A percentile compares a stretch with the other conserved stretches of the same genome.
phyloP scores from a whole-genome alignment of 2,113 vertebrate genomes.

The Falcunculus frontatus region DNA sequence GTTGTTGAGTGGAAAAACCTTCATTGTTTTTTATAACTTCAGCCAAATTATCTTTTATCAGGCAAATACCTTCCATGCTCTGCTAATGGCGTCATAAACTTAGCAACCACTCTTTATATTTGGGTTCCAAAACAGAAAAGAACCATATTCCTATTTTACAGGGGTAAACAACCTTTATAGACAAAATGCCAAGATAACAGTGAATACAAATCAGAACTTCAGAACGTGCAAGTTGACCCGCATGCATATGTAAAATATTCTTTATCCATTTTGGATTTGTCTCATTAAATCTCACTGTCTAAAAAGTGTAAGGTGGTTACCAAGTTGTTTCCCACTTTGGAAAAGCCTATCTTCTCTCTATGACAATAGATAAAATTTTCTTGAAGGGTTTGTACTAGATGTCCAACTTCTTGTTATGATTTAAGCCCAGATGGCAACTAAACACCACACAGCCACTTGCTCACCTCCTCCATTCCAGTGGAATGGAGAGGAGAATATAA shows the following conservation, averaged over 20 bases:
- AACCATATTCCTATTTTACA: not conserved
- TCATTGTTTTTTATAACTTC: not conserved
- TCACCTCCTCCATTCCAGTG: not conserved
- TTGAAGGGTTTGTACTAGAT: not conserved
- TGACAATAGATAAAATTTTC: not conserved
- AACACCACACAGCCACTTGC: fast-evolving
- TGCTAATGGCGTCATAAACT: not conserved
- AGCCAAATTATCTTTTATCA: not conserved
- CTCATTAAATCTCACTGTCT: not conserved
- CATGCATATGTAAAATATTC: not conserved
- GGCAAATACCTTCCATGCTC: not conserved
- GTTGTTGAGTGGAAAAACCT: not conserved
- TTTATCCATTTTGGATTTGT: not conserved
- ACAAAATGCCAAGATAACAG: not conserved
- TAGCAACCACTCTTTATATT: not conserved
- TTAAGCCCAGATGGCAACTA: not conserved
- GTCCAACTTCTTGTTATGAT: not conserved
- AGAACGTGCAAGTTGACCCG: not conserved
- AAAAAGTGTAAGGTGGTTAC: not conserved
- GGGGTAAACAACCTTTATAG: not conserved
- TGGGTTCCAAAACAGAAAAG: not conserved
- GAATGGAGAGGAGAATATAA: not conserved
- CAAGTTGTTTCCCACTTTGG: not conserved
- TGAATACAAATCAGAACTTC: not conserved
- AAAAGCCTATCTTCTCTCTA: not conserved